A percentile compares a stretch with the other conserved stretches of the same genome.
Evolutionary conservation across 2,797 vertebrate species (phyloP).

Genomic region (Falco cherrug): DNA sequence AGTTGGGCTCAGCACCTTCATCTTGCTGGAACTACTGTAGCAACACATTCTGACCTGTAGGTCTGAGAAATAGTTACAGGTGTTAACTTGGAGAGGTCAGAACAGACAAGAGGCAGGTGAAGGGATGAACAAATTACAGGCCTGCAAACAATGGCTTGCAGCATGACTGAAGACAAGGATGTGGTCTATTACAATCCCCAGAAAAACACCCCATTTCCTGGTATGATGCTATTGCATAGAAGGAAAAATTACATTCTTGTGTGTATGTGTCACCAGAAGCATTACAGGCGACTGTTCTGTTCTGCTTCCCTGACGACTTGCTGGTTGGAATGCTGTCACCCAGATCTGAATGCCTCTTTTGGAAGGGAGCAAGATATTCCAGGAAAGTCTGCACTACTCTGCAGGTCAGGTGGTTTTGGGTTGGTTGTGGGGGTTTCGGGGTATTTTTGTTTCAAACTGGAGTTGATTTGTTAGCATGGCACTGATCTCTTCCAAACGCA

Average conservation of each 20-base stretch:
- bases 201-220: constrained; percentile 32
- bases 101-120: not conserved
- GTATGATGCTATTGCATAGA: constrained; percentile 2
- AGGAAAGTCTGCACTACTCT: not conserved
- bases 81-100: not conserved
- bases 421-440: not conserved
- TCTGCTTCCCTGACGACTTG: not conserved
- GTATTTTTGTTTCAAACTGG: not conserved
- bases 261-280: constrained; percentile 17
- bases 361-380: not conserved
- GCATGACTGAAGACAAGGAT: constrained; percentile 37
- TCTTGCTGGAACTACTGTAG: not conserved
- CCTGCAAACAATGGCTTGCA: constrained; percentile 20
- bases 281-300: constrained; percentile 8
- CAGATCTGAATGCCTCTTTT: not conserved
- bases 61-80: not conserved
- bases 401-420: not conserved
- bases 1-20: not conserved
- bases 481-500: not conserved
- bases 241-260: constrained; percentile 45
- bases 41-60: not conserved
- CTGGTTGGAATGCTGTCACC: not conserved
- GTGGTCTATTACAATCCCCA: constrained; percentile 17
- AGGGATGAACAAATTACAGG: constrained; percentile 32
- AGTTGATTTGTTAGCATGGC: not conserved